These are phyloP conservation scores for Hypomecis atomaria DNA, from an alignment of 2,888 invertebrate species.

Conservation along the genomic window DNA sequence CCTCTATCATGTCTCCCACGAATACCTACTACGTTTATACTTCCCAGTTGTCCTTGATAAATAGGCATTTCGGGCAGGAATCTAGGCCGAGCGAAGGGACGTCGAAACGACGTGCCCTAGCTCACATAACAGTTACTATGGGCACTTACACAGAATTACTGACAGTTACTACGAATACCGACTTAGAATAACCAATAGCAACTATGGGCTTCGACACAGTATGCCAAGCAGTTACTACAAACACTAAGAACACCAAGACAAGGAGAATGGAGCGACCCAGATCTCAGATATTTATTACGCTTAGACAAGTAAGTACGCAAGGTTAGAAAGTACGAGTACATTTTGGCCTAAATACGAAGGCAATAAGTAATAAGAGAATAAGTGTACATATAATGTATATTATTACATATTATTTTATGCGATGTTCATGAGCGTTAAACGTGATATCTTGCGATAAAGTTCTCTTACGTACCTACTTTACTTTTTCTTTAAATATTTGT, in stretches of 20 bases:
- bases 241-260: conserved; percentile 32
- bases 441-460: conserved; percentile 13
- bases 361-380: conserved; percentile 38
- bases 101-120: conserved; percentile 42
- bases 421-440: conserved; percentile 15
- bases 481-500: not conserved
- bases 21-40: conserved; percentile 35
- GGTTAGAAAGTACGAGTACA: conserved; percentile 46
- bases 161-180: not conserved
- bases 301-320: conserved; percentile 46
- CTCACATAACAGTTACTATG: conserved; percentile 15
- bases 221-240: conserved; percentile 13
- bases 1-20: conserved; percentile 29
- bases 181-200: conserved; percentile 10
- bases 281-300: conserved; percentile 46
- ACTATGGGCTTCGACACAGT: conserved; percentile 12
- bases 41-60: conserved; percentile 58
- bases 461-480: not conserved
- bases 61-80: conserved; percentile 63
- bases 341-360: conserved; percentile 46
- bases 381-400: conserved; percentile 24
- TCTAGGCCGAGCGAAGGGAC: conserved; percentile 67
- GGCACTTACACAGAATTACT: conserved; percentile 11
- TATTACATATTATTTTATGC: conserved; percentile 29
- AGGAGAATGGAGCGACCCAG: conserved; percentile 53